Base-by-base conservation (phyloP, 1,140 invertebrate genomes). In the Apis cerana region DNA sequence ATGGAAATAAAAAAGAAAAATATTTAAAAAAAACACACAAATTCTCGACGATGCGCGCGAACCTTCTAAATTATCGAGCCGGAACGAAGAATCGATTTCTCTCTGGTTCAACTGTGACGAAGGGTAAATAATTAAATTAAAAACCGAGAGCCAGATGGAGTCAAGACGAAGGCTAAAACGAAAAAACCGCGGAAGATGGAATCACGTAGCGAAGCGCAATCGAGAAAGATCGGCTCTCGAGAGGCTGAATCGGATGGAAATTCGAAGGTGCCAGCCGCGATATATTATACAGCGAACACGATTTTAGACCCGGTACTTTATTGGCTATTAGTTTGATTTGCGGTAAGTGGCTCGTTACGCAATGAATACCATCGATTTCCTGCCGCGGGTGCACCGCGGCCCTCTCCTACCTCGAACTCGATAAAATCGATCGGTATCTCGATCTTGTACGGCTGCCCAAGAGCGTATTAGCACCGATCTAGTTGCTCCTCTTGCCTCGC, bases 261-360 rank as follows among this genome's bases (percentile, higher is more conserved):
- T 11, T 2, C 33, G 19, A 2, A 0, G 69, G 7, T 1, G 9
- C 2, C 5, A 52, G n/a, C 12, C 23, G 61, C 54, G 54, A 56
- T 56, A 33, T 33, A 33, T 33, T 33, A 33, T 33, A 43, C 33
- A 43, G 68, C 69, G 75, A 33, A 79, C 64, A 65, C 85, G 85
- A 87, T 87, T 87, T 87, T 83, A 87, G 85, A 83, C 65, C 71
- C 33, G 70, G 33, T 86, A 85, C 82, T 88, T 91, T 91, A 91
- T 91, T 82, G 89, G 84, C 90, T 88, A 91, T 91, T 89, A 87
- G 88, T 91, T 91, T 91, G 90, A 91, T 90, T 88, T 88, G 88
- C 90, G 82, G 89, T 90, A 89, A 91, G 85, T 89, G 88, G 86
- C 90, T 91, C 85, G 90, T 91, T 91, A 91, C 89, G 88, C 89